Percentiles rank a stretch among this genome's conserved stretches.
Evolutionary conservation across 2,888 invertebrate species (phyloP).

Genomic region (Nyleta sp.): DNA sequence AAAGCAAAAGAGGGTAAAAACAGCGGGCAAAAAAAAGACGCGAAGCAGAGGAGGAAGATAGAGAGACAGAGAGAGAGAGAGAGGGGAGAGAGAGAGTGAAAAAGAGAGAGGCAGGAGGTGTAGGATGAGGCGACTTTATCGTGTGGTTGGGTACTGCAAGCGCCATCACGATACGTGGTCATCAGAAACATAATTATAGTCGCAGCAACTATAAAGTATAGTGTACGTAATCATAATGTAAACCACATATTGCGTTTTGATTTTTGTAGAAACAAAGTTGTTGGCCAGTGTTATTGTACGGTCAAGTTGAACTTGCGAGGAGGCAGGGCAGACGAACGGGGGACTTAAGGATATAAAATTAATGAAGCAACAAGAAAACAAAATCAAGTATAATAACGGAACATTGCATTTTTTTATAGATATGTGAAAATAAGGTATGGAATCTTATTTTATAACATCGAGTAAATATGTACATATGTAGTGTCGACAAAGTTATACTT

Average conservation of each 20-base stretch:
- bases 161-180: constrained; percentile 50
- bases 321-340: no score
- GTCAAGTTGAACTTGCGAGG: constrained; percentile 3
- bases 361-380: neutral
- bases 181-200: constrained; percentile 58
- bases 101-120: no score
- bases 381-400: constrained; percentile 26
- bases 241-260: constrained; percentile 56
- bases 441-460: constrained; percentile 62
- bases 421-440: constrained; percentile 60
- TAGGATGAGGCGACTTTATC: constrained; percentile 39
- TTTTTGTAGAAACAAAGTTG: constrained; percentile 59
- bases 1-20: constrained; percentile 3
- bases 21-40: neutral
- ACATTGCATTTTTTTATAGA: constrained; percentile 62
- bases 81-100: no score
- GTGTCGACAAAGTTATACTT: constrained; percentile 64
- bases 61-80: no score
- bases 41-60: no score
- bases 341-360: no score
- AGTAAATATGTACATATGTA: constrained; percentile 65
- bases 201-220: constrained; percentile 52
- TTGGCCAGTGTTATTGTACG: constrained; percentile 58
- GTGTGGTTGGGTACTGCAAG: constrained; percentile 31
- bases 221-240: constrained; percentile 57